Conservation (phyloP, 2,797 vertebrate species). For the Gymnopithys bicolor region DNA sequence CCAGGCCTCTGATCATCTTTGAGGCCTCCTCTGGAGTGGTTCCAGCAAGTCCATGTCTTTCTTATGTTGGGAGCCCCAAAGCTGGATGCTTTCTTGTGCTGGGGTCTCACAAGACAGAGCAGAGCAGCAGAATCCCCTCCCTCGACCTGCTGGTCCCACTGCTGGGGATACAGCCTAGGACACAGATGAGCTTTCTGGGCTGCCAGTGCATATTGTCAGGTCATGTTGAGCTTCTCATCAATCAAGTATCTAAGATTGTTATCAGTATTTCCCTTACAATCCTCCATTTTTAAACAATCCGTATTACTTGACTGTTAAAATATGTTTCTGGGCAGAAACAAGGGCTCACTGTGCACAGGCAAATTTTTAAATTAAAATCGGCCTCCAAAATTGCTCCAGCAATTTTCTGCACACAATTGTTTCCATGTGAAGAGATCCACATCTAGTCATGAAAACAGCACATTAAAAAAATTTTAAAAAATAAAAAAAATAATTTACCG, state of each 20-base stretch:
- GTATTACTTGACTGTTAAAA: slow-evolving; percentile 31
- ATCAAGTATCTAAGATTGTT: not conserved
- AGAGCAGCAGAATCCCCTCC: not conserved
- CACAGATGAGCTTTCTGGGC: not conserved
- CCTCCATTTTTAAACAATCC: slow-evolving; percentile 20
- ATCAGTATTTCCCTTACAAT: slow-evolving; percentile 11
- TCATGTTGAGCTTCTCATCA: not conserved
- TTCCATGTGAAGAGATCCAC: slow-evolving; percentile 50
- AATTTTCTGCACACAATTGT: slow-evolving; percentile 57
- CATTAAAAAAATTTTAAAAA: not conserved
- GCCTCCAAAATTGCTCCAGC: slow-evolving; percentile 47
- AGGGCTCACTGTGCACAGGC: not conserved
- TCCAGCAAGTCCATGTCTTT: not conserved
- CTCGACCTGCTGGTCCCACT: not conserved
- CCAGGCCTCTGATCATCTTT: not conserved
- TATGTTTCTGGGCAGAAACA: slow-evolving; percentile 46
- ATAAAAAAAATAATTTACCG: not conserved
- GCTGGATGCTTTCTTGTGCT: not conserved
- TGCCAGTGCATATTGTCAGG: not conserved
- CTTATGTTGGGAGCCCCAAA: not conserved
- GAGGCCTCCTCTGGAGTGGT: not conserved
- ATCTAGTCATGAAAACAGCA: not conserved
- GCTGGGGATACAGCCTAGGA: not conserved
- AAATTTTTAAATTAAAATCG: slow-evolving; percentile 54
- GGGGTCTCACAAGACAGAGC: not conserved